Conservation (phyloP, 2,797 vertebrate species). For the Holocentrus rufus region DNA sequence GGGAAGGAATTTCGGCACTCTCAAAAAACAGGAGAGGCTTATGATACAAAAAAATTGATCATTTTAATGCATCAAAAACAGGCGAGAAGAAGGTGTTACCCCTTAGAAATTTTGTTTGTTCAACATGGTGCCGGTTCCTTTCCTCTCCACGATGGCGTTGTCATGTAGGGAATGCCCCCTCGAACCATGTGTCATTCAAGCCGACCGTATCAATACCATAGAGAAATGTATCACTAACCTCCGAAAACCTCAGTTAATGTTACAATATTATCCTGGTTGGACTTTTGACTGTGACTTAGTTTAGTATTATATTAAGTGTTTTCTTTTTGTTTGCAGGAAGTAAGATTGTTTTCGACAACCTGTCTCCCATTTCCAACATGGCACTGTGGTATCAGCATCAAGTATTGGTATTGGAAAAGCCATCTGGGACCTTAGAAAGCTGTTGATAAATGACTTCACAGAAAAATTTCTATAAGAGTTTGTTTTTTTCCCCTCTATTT, state of each 20-base stretch:
- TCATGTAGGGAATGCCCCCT: constrained; percentile 63
- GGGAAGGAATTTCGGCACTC: constrained; percentile 57
- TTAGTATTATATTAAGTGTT: constrained; percentile 70
- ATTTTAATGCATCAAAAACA: constrained; percentile 13
- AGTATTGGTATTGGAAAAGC: constrained; percentile 69
- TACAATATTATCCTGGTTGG: constrained; percentile 71
- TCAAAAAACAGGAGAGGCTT: constrained; percentile 13
- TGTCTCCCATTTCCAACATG: constrained; percentile 74
- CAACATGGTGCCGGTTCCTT: constrained; percentile 51
- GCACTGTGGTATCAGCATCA: constrained; percentile 68
- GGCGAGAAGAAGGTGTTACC: constrained; percentile 2
- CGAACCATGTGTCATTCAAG: constrained; percentile 61
- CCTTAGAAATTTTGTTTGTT: constrained; percentile 55
- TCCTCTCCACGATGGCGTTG: constrained; percentile 57
- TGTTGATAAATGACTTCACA: constrained; percentile 74
- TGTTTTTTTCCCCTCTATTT: constrained; percentile 78
- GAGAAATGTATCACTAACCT: constrained; percentile 74
- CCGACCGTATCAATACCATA: constrained; percentile 70
- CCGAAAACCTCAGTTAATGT: constrained; percentile 75
- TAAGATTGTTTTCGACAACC: constrained; percentile 59
- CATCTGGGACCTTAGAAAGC: constrained; percentile 71
- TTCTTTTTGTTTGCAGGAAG: constrained; percentile 54
- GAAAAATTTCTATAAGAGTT: constrained; percentile 78
- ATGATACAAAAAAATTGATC: background rate
- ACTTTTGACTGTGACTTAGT: constrained; percentile 76